These are phyloP conservation scores for Lerista edwardsae DNA, from an alignment of 2,797 vertebrate species.

Conservation along the genomic window DNA sequence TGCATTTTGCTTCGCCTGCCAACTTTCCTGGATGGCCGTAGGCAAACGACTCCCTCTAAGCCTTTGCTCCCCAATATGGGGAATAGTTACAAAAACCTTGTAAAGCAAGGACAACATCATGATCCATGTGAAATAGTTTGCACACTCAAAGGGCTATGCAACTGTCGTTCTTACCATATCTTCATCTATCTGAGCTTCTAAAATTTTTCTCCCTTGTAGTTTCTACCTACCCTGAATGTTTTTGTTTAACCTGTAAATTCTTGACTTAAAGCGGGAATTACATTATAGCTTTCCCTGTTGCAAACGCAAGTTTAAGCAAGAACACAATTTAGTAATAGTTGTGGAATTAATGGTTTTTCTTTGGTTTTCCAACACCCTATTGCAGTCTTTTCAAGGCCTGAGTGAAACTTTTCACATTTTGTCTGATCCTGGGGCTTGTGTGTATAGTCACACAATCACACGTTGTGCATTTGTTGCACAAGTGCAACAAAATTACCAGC, in stretches of 20 bases:
- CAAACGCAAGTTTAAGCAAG: not conserved
- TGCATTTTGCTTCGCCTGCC: no score
- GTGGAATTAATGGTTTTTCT: not conserved
- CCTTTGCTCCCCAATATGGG: no score
- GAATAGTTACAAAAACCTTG: no score
- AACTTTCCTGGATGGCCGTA: no score
- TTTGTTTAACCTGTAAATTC: not conserved
- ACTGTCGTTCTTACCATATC: no score
- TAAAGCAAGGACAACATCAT: no score
- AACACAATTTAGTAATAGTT: not conserved
- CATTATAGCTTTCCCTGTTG: not conserved
- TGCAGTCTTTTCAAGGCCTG: not conserved
- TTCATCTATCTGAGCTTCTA: not conserved
- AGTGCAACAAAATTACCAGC: not conserved
- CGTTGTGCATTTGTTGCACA: no score
- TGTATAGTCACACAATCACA: not conserved
- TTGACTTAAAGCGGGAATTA: not conserved
- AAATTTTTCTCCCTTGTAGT: not conserved
- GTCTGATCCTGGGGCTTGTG: not conserved
- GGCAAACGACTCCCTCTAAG: no score
- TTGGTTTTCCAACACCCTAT: not conserved
- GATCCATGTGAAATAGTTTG: no score
- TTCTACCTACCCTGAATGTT: not conserved
- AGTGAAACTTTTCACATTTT: not conserved
- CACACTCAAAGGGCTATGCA: no score